These are phyloP conservation scores for Takifugu bimaculatus DNA, from an alignment of 2,113 vertebrate genomes.

Conservation along the genomic window DNA sequence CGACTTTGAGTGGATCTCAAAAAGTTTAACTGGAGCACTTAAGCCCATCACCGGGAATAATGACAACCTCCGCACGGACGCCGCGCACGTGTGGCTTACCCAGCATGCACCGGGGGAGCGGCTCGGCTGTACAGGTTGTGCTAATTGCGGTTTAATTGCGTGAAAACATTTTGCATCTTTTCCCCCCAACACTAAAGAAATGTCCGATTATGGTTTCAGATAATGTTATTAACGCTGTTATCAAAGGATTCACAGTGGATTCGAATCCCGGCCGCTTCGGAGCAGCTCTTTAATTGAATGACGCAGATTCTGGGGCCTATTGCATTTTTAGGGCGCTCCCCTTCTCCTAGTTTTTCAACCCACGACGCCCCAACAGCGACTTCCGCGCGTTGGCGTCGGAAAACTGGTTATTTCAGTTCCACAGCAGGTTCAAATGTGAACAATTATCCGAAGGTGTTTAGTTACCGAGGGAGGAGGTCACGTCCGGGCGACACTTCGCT, in stretches of 20 bases:
- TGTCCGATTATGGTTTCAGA: constrained; percentile 23
- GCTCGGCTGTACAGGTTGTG: neutral
- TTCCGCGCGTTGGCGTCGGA: too few relatives aligned
- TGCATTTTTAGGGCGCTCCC: constrained; percentile 37
- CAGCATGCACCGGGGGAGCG: neutral
- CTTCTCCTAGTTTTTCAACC: too few relatives aligned
- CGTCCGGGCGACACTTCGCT: neutral
- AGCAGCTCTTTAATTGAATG: constrained; percentile 55
- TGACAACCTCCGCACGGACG: too few relatives aligned
- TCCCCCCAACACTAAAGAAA: neutral
- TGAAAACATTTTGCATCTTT: neutral
- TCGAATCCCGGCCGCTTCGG: constrained; percentile 35
- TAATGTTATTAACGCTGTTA: constrained; percentile 36
- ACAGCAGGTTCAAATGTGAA: neutral
- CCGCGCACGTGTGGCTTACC: too few relatives aligned
- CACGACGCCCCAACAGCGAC: too few relatives aligned
- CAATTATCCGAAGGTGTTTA: neutral
- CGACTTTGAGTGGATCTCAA: too few relatives aligned
- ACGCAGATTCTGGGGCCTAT: constrained; percentile 64
- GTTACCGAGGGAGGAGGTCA: constrained; percentile 5
- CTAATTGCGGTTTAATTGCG: neutral
- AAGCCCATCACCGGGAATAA: too few relatives aligned
- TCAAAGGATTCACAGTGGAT: constrained; percentile 43
- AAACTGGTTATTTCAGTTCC: neutral
- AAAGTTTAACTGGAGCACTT: too few relatives aligned